Evolutionary conservation across 2,113 vertebrate species (phyloP).

Genomic region (Bujurquina vittata): DNA sequence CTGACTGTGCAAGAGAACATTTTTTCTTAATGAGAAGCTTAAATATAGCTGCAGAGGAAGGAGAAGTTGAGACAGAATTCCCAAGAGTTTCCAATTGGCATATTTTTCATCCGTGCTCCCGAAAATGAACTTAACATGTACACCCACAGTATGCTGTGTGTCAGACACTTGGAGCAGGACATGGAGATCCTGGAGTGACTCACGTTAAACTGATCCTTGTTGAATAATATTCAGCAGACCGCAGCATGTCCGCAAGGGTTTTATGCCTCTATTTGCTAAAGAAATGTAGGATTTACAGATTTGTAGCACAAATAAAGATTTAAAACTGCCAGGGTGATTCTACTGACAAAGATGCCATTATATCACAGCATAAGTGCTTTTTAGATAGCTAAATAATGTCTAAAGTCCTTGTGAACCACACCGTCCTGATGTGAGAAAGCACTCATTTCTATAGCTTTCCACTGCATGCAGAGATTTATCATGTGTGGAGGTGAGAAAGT

Average conservation of each 20-base stretch:
- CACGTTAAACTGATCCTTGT: neutral
- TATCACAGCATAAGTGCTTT: neutral
- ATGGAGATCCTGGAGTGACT: neutral
- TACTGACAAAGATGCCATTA: neutral
- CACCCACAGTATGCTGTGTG: neutral
- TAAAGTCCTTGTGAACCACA: neutral
- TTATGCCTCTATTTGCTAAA: neutral
- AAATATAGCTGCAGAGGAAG: conserved; percentile 55
- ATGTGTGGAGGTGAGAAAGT: neutral
- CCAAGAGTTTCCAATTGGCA: conserved; percentile 3
- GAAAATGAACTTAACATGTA: neutral
- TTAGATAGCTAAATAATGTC: conserved; percentile 1
- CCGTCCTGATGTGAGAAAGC: neutral
- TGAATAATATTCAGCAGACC: neutral
- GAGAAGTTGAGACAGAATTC: conserved; percentile 5
- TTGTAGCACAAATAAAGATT: neutral
- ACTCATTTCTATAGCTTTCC: neutral
- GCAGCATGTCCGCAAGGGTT: neutral
- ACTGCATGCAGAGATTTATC: neutral
- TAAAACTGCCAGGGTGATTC: neutral
- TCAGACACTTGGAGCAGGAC: neutral
- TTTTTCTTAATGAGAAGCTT: conserved; percentile 54
- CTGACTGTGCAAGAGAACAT: conserved; percentile 37
- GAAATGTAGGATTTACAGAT: neutral
- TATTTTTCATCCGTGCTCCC: neutral